A percentile compares a stretch with the other conserved stretches of the same genome.
Evolutionary conservation across 2,797 vertebrate genomes (phyloP).

Genomic region (Melanotaenia nigrans): DNA sequence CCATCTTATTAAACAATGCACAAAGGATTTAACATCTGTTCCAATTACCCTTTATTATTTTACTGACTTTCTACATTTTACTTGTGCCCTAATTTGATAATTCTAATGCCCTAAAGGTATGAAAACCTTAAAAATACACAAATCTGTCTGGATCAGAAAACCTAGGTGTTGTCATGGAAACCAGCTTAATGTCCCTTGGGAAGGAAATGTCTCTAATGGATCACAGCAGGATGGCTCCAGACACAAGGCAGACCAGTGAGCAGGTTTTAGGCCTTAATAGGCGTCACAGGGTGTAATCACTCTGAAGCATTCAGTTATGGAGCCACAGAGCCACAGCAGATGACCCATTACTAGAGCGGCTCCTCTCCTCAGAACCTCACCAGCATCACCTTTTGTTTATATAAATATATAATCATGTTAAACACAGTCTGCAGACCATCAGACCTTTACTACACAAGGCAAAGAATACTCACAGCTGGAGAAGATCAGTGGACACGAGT

Average conservation of each 20-base stretch:
- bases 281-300: conserved; percentile 25
- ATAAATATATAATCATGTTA: too few relatives aligned
- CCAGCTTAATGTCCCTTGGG: conserved; percentile 34
- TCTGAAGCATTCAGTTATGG: conserved; percentile 36
- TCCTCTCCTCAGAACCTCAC: neutral
- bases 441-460: neutral
- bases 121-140: conserved; percentile 55
- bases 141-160: conserved; percentile 63
- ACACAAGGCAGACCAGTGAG: neutral
- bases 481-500: conserved; percentile 96
- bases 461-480: conserved; percentile 93
- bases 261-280: conserved; percentile 43
- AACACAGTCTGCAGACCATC: too few relatives aligned
- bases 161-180: conserved; percentile 68
- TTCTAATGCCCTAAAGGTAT: conserved; percentile 29
- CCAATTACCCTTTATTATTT: neutral
- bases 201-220: conserved; percentile 58
- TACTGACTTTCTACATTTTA: conserved; percentile 1
- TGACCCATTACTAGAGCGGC: conserved; percentile 27
- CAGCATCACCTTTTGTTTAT: neutral
- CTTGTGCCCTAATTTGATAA: conserved; percentile 39
- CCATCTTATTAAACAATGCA: neutral
- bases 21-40: neutral
- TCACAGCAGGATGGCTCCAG: conserved; percentile 35
- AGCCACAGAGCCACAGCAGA: conserved; percentile 37